Base-by-base conservation (phyloP, 35 echinoderm and acorn worm species). In the Heliocidaris erythrogramma region DNA sequence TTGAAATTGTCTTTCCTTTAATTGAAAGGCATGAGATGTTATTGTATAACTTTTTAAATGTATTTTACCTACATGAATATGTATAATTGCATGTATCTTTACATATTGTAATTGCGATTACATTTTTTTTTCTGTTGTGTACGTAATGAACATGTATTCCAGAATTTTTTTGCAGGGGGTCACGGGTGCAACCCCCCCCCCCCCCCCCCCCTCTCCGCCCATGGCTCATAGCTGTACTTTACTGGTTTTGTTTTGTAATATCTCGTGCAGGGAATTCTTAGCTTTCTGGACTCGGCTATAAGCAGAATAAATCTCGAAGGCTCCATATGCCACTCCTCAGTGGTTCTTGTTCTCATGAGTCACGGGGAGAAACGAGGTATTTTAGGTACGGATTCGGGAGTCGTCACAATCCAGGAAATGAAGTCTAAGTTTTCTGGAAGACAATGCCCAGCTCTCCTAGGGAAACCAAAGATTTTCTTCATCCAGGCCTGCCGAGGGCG, bases 391-490 rank as follows among this genome's bases (percentile, higher is more conserved):
- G 85, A 94, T 30, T 30, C 7, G 31, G 85, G 48, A 48, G 71
- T 94, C 32, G 53, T 94, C 24, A 94, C 48, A 49, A 50, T 53
- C 9, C 32, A 94, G 49, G 94, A 94, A 31, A 94, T 94, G 85
- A 88, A 48, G 32, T n/a, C 78, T 14, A 94, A 49, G 48, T 94
- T 94, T 84, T 59, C 78, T n/a, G 94, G 94, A 13, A 86, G 47
- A 9, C 31, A 89, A 27, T 94, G 94, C 32, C 94, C 78, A 86
- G 48, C 48, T 31, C 85, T 94, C 30, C 14, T 85, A 0, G 48
- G 85, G 18, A 94, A 94, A 94, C 94, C 94, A 2, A 94, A 94
- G n/a, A 86, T 94, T 2, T 94, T 94, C 85, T 94, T 94, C 14
- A 90, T 94, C 30, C 94, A 94, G 85, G 94, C 94, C 13, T 94